A percentile compares a stretch with the other conserved stretches of the same genome.
Evolutionary conservation across 2,888 invertebrate genomes (phyloP).

Genomic region (Andrena minutula): DNA sequence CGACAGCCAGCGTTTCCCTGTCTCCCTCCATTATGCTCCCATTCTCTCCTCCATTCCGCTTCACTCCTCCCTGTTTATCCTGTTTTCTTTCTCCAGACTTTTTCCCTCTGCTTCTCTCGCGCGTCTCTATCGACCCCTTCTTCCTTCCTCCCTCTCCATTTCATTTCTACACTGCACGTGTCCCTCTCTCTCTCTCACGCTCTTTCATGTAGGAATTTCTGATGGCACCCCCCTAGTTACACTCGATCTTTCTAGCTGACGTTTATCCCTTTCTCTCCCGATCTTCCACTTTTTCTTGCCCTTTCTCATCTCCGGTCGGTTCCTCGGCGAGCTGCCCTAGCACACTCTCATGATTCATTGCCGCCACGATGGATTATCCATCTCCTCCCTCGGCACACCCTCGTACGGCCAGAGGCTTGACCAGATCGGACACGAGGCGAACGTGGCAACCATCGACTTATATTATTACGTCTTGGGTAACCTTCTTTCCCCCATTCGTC

Average conservation of each 20-base stretch:
- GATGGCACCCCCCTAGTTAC: conserved; percentile 55
- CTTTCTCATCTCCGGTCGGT: conserved; percentile 86
- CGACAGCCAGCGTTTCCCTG: conserved; percentile 54
- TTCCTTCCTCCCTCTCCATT: not conserved
- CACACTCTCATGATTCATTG: conserved; percentile 84
- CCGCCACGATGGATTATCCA: conserved; percentile 85
- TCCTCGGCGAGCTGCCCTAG: conserved; percentile 75
- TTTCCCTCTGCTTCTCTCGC: conserved; percentile 45
- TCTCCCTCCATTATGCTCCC: conserved; percentile 43
- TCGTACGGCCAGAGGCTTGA: conserved; percentile 40
- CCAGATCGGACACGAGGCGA: conserved; percentile 53
- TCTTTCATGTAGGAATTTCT: conserved; percentile 38
- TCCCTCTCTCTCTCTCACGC: not conserved
- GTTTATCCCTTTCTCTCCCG: conserved; percentile 72
- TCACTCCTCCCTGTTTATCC: conserved; percentile 38
- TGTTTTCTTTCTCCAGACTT: conserved; percentile 43
- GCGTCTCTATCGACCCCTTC: conserved; percentile 35
- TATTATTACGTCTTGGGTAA: conserved; percentile 29
- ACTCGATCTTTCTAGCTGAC: conserved; percentile 59
- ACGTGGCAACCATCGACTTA: conserved; percentile 41
- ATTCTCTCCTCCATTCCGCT: conserved; percentile 38
- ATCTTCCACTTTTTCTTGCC: conserved; percentile 83
- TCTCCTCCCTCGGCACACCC: conserved; percentile 79
- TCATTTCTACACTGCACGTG: conserved; percentile 12
- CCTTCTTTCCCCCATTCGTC: conserved; percentile 26